Evolutionary conservation across 2,113 vertebrate species (phyloP), one percentile per base, ranked within the genome.

Genomic region (Neolamprologus caudopunctatus): DNA sequence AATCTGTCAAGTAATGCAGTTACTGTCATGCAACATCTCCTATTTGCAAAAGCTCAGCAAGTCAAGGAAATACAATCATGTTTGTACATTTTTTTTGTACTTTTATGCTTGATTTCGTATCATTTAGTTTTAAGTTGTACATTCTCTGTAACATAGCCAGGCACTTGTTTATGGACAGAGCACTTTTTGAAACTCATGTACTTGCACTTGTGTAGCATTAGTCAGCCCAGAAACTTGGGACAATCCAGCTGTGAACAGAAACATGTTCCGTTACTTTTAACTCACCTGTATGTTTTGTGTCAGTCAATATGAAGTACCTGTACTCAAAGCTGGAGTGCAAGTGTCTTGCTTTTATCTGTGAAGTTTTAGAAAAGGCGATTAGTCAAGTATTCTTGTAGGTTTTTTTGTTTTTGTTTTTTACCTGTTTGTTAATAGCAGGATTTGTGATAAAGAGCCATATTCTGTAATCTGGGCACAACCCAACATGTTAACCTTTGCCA

Each of bases 221-320:
- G 83, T 93, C 66, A 88, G 51, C 84, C 87, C 83, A 87, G 82
- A 42, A 88, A 78, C 13, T 83, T 7, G 73, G 84, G 81, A 87
- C 53, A 92, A 89, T 88, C 37, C 84, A 91, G 90, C 89, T 94
- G 92, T 95, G 91, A 96, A 95, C 66, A 61, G 80, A 89, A 88
- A 75, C 84, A 10, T 21, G 85, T 89, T 50, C 75, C 91, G 82
- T 90, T 89, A 57, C 11, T 83, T 84, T 85, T 31, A 55, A 63
- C 7, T 45, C 13, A 75, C 9, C 19, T 57, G n/a, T 83, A 9
- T 80, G 16, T 61, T 57, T 82, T 68, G 58, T 80, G 47, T 84
- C 17, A 85, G 57, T 68, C 83, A 31, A 80, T 80, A 37, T 83
- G n/a, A 84, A 84, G 86, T 84, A 75, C 53, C 58, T 68, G 33